Conservation (phyloP, 2,888 invertebrate genomes). For the Orthosia cruda region DNA sequence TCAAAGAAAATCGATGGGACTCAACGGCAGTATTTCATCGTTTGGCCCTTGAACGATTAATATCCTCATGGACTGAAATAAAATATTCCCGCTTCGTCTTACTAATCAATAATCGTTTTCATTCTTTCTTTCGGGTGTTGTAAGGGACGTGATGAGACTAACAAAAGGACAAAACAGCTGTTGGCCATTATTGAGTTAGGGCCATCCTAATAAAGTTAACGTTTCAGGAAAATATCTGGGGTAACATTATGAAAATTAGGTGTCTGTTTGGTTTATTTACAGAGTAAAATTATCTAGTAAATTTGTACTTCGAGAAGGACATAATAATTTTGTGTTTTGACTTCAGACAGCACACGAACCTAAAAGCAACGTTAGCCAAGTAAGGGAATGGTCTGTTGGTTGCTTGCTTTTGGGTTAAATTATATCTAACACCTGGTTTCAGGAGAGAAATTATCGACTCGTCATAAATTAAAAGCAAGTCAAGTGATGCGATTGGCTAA, state of each 20-base stretch:
- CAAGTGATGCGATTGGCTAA: background rate
- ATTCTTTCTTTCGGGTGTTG: constrained; percentile 42
- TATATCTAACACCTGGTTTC: too few species aligned
- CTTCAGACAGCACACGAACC: background rate
- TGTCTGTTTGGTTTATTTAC: background rate
- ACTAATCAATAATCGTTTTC: constrained; percentile 57
- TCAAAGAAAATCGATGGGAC: constrained; percentile 9
- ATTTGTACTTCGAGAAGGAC: background rate
- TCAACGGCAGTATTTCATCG: constrained; percentile 15
- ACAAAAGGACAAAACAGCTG: constrained; percentile 35
- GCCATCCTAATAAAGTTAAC: constrained; percentile 33
- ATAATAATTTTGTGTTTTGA: background rate
- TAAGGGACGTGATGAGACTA: constrained; percentile 40
- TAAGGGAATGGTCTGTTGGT: background rate
- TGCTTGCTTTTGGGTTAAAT: too few species aligned
- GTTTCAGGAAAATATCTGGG: constrained; percentile 23
- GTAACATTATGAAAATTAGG: constrained; percentile 15
- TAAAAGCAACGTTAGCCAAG: too few species aligned
- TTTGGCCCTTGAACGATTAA: constrained; percentile 28
- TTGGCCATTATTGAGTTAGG: constrained; percentile 45
- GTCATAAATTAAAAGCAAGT: background rate
- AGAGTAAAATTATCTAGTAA: background rate
- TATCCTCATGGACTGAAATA: constrained; percentile 19
- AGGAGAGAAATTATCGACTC: background rate
- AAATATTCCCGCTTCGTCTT: constrained; percentile 45